Base-by-base conservation (phyloP, 2,888 invertebrate species). In the Isotomurus palustris region DNA sequence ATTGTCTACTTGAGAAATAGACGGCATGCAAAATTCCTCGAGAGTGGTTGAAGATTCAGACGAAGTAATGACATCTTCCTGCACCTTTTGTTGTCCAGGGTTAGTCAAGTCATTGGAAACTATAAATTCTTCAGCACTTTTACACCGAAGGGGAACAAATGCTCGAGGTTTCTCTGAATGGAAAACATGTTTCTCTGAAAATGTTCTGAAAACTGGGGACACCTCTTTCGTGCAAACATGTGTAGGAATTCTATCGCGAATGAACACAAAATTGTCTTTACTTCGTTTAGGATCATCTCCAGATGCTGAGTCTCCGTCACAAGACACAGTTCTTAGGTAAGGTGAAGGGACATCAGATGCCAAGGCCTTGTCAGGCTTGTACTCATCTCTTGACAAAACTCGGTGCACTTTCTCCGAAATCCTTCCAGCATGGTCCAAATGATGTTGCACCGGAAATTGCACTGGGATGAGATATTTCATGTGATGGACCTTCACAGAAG, bases 391-490 rank as follows among this genome's bases (percentile, higher is more conserved):
- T 2, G 22, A 41, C 38, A 64, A 54, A 35, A 28, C 55, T 8
- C 65, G 41, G 29, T 64, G 64, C 21, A 68, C 61, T 50, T 47
- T 61, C 43, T 70, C 69, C 2, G 56, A 54, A 14, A 70, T 66
- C 24, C 69, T 29, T 0, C 58, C 25, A 3, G 62, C 65, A 19
- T 56, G 52, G n/a, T 68, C 68, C n/a, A 68, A 29, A 49, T 64
- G 58, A 21, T 64, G 62, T 2, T 60, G 52, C 5, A 51, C 40
- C 2, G 67, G 64, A 25, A 58, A 59, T 27, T 62, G 58, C 2
- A 70, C 56, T 8, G 60, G 58, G 28, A 59, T 24, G 24, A 64
- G 27, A 51, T 65, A 65, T 43, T 66, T 67, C 40, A 69, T 24
- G 27, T 66, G 64, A 43, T 65, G 59, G 43, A 64, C 53, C 49